These are phyloP conservation scores for Hippasteria phrygiana DNA, from an alignment of 53 echinoderm and acorn worm species.

Conservation along the genomic window DNA sequence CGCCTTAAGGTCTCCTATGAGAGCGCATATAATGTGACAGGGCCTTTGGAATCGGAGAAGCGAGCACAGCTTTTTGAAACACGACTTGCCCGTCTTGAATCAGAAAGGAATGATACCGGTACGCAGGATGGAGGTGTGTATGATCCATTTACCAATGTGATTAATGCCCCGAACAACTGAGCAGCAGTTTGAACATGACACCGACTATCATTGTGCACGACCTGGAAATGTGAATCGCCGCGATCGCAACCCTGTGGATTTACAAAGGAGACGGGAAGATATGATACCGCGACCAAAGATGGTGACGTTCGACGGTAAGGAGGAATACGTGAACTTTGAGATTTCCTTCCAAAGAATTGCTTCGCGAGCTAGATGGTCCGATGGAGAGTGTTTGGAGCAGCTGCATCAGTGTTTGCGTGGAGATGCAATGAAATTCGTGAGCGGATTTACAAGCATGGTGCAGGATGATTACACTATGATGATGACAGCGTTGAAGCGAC, in stretches of 20 bases:
- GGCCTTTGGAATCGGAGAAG: slow-evolving; percentile 15
- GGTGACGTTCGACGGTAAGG: slow-evolving; percentile 9
- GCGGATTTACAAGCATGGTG: neutral
- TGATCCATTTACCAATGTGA: slow-evolving; percentile 3
- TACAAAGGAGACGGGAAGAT: neutral
- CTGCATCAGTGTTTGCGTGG: slow-evolving; percentile 22
- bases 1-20: too few species aligned
- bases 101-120: neutral
- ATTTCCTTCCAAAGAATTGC: neutral
- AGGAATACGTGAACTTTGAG: slow-evolving; percentile 20
- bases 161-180: slow-evolving; percentile 10
- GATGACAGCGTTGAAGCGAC: slow-evolving; percentile 4
- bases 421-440: slow-evolving; percentile 24
- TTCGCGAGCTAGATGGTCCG: slow-evolving; percentile 5
- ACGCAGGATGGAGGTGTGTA: neutral
- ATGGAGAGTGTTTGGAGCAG: slow-evolving; percentile 5
- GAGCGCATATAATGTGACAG: too few species aligned
- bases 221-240: neutral
- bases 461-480: slow-evolving; percentile 1
- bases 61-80: slow-evolving; percentile 12
- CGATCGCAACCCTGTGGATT: neutral
- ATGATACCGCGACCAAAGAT: slow-evolving; percentile 15
- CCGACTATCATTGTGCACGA: neutral
- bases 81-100: slow-evolving; percentile 8
- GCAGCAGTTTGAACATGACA: neutral